Percentiles rank a stretch among this genome's conserved stretches.
Evolutionary conservation across 1,140 invertebrate genomes (phyloP).

Genomic region (Bombus pascuorum): DNA sequence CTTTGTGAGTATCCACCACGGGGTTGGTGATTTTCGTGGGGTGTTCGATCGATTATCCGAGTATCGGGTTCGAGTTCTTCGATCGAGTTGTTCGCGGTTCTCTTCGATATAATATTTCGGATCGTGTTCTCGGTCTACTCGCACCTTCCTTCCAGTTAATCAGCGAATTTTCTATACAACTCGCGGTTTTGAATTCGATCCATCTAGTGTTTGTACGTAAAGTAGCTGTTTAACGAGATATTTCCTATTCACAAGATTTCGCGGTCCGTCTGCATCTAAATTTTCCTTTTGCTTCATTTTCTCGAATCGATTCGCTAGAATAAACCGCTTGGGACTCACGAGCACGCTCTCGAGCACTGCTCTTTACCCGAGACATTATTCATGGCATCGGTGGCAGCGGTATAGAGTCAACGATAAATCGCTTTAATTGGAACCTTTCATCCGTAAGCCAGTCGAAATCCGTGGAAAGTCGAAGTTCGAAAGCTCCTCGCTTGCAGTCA

Average conservation of each 20-base stretch:
- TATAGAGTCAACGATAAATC: background rate
- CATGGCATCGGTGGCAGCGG: background rate
- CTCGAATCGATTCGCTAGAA: background rate
- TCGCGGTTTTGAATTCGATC: background rate
- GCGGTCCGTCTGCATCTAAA: background rate
- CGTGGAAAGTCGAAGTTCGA: background rate
- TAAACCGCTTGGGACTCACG: background rate
- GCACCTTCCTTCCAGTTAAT: background rate
- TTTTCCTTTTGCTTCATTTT: background rate
- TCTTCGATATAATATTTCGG: background rate
- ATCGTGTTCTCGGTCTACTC: background rate
- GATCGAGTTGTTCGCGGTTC: no score
- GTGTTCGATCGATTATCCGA: conserved; percentile 48
- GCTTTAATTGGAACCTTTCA: background rate
- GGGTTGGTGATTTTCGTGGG: conserved; percentile 68
- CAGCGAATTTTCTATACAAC: background rate
- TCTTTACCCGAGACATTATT: background rate
- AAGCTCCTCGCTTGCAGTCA: background rate
- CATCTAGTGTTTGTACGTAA: background rate
- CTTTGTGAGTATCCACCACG: conserved; percentile 81
- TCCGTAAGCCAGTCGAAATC: background rate
- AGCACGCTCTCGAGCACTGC: background rate
- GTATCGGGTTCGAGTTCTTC: background rate
- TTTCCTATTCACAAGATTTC: background rate
- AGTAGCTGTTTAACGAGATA: background rate